Base-by-base conservation (phyloP, 2,888 invertebrate species). In the Noctuana brunneofusca region DNA sequence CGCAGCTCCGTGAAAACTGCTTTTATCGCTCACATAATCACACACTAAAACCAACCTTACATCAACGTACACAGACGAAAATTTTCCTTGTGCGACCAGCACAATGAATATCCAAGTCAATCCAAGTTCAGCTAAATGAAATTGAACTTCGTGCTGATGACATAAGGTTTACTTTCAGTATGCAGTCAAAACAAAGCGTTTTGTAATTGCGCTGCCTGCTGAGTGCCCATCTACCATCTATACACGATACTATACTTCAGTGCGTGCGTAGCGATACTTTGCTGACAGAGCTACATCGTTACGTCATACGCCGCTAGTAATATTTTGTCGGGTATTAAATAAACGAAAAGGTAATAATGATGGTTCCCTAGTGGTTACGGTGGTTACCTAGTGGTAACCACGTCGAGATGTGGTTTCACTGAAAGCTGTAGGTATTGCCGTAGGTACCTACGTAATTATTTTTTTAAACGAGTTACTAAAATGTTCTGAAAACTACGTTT, bases 1-100 rank as follows among this genome's bases (percentile, higher is more conserved):
- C 79, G 78, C 77, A 79, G 74, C 83, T 81, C 79, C 75, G 77
- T 83, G 83, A 83, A 86, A 85, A 86, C 81, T 83, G 84, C 84
- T 84, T 83, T 80, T 83, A 85, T 84, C 81, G 77, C 72, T 76
- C 72, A 69, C 67, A 66, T 69, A 58, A 65, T 65, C 46, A 20
- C 69, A 74, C 60, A 63, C 54, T 6, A 78, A 76, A 75, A 46
- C 65, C 50, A 60, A 68, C 67, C 54, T 65, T 71, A 65, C 55
- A 1, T 0, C 11, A 1, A 30, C 16, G n/a, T 0, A 8, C 1
- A 20, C 1, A 24, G 14, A 38, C 27, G n/a, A 5, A 3, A 16
- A 27, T 41, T 41, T 41, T 2, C 16, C n/a, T 24, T 58, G 22
- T 1, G 3, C 2, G 8, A 2, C 1, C 18, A 32, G n/a, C 16